phyloP scores from a whole-genome alignment of 2,113 vertebrate genomes.

The Herpetotheres cachinnans region DNA sequence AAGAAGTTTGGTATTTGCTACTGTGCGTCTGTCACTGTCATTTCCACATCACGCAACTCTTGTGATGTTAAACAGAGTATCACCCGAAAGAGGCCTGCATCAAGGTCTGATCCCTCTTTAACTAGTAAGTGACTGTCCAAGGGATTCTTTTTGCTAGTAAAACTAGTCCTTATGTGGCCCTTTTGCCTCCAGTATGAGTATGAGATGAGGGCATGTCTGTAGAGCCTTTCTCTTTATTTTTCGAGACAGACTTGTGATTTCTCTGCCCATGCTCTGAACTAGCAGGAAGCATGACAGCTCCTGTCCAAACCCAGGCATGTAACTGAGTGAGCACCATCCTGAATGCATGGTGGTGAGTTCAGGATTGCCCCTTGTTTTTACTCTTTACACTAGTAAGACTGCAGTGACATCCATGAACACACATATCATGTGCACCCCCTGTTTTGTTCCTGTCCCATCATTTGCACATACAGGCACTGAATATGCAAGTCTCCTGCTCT shows the following conservation, averaged over 20 bases:
- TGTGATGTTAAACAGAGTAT: accelerated
- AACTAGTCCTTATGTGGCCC: neutral
- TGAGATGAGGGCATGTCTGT: neutral
- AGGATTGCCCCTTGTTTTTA: neutral
- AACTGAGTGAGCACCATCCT: neutral
- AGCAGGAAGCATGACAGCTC: neutral
- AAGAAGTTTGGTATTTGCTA: neutral
- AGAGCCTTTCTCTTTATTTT: neutral
- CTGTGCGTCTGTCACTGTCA: neutral
- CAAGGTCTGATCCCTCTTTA: neutral
- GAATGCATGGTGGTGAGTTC: neutral
- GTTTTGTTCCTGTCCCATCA: neutral
- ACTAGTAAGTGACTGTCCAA: neutral
- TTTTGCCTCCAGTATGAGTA: neutral
- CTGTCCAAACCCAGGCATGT: neutral
- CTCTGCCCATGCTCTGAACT: neutral
- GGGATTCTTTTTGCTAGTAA: neutral
- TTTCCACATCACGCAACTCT: accelerated
- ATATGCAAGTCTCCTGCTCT: neutral
- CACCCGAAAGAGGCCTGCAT: neutral
- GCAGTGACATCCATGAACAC: neutral
- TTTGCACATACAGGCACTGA: neutral
- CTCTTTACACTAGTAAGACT: neutral
- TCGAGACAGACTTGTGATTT: neutral
- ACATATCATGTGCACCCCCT: accelerated